These are phyloP conservation scores for Glomeris marginata DNA, from an alignment of 2,888 invertebrate genomes.

Conservation along the genomic window DNA sequence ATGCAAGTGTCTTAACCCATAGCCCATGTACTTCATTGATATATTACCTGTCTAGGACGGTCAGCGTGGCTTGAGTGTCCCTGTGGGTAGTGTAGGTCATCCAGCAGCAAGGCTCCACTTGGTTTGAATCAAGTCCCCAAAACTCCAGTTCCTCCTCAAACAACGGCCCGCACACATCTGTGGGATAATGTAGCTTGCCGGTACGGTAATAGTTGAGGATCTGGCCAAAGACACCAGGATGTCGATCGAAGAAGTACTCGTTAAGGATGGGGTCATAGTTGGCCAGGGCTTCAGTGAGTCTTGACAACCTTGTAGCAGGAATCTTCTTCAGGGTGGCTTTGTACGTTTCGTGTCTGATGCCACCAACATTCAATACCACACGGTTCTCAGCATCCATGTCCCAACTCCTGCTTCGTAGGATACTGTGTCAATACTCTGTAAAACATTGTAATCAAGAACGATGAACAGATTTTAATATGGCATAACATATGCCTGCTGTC, in stretches of 20 bases:
- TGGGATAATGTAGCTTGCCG: constrained; percentile 39
- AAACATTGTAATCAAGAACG: no score
- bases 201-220: constrained; percentile 66
- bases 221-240: constrained; percentile 81
- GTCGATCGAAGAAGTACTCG: constrained; percentile 75
- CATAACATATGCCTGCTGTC: no score
- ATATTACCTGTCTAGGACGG: constrained; percentile 32
- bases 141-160: constrained; percentile 40
- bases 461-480: no score
- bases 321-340: constrained; percentile 75
- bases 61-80: constrained; percentile 37
- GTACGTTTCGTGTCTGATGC: constrained; percentile 57
- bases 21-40: no score
- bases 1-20: no score
- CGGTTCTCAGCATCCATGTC: constrained; percentile 79
- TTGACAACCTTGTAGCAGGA: constrained; percentile 66
- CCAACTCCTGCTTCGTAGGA: no score
- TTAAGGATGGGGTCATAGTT: constrained; percentile 72
- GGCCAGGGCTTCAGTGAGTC: constrained; percentile 67
- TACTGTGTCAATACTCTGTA: no score
- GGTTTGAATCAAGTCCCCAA: constrained; percentile 39
- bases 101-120: constrained; percentile 41
- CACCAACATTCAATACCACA: constrained; percentile 85
- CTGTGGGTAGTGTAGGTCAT: constrained; percentile 44
- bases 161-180: constrained; percentile 38